Percentiles rank a stretch among this genome's conserved stretches.
Conservation (phyloP, 2,113 vertebrate genomes). For the Erpornis zantholeuca region DNA sequence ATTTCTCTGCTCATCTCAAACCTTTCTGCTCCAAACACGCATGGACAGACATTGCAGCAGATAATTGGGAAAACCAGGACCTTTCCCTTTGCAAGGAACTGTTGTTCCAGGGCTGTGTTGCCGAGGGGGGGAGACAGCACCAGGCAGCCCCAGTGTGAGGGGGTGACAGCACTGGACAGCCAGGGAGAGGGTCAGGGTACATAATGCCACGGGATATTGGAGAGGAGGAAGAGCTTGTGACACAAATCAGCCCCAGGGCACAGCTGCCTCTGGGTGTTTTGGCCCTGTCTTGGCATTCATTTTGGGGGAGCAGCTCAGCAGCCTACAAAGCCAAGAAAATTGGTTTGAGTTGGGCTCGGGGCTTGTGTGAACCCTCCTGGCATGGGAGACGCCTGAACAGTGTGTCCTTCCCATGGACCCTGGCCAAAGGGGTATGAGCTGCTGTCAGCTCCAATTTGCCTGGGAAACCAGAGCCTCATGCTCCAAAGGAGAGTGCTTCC, state of each 20-base stretch:
- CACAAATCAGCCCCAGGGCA: rapidly evolving
- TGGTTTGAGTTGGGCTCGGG: background rate
- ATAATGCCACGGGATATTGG: rapidly evolving
- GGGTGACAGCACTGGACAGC: background rate
- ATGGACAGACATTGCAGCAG: background rate
- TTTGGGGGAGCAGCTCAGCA: background rate
- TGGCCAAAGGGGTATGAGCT: background rate
- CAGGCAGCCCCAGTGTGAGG: background rate
- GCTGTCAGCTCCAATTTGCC: background rate
- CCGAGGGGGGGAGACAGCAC: rapidly evolving
- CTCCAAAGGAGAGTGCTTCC: background rate
- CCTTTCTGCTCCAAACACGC: background rate
- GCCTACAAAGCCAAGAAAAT: background rate
- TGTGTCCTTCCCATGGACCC: background rate
- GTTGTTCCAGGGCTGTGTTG: rapidly evolving
- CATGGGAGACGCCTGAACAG: background rate
- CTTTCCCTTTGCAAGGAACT: background rate
- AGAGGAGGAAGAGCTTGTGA: background rate
- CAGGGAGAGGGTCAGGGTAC: background rate
- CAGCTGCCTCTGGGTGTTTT: rapidly evolving
- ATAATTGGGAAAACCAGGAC: background rate
- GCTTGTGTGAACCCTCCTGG: background rate
- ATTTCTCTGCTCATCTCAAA: slow-evolving; percentile 55
- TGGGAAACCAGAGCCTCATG: background rate
- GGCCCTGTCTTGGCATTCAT: background rate